Percentiles rank a stretch among this genome's conserved stretches.
Conservation (phyloP, 53 echinoderm and acorn worm genomes). For the Henricia sp. region DNA sequence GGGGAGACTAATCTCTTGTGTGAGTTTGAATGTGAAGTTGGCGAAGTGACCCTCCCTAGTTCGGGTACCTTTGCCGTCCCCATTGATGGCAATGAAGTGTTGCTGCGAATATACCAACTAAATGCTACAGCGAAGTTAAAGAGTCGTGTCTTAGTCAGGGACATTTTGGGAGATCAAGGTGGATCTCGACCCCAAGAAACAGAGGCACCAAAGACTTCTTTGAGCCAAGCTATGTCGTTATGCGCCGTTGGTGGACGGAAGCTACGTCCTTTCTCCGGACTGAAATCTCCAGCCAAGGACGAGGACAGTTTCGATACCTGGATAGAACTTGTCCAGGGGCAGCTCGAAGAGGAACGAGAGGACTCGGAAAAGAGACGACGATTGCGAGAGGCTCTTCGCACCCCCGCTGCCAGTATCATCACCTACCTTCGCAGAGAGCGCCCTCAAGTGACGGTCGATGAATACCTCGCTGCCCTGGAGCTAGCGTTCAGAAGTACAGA, state of each 20-base stretch:
- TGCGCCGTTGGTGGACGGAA: constrained; percentile 30
- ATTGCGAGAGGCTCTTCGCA: constrained; percentile 2
- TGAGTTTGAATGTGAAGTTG: not conserved
- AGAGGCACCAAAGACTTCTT: not conserved
- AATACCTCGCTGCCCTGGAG: constrained; percentile 67
- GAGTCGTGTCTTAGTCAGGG: not conserved
- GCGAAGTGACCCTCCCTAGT: not conserved
- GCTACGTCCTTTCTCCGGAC: constrained; percentile 57
- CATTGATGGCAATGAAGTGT: not conserved
- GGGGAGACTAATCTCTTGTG: not conserved
- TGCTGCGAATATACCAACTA: not conserved
- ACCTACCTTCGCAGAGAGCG: constrained; percentile 34
- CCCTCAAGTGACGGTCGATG: constrained; percentile 42
- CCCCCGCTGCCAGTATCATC: constrained; percentile 33
- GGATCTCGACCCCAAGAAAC: not conserved
- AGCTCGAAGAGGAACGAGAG: constrained; percentile 51
- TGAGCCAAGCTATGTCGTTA: not conserved
- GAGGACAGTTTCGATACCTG: constrained; percentile 66
- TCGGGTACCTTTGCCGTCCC: not conserved
- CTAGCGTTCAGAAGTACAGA: constrained; percentile 64
- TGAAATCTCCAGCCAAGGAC: constrained; percentile 19
- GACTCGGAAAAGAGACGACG: not conserved
- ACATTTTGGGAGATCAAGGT: not conserved
- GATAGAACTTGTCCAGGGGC: constrained; percentile 60
- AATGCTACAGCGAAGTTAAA: not conserved